Conservation (phyloP, 2,888 invertebrate species). For the Oxycera nigricornis region DNA sequence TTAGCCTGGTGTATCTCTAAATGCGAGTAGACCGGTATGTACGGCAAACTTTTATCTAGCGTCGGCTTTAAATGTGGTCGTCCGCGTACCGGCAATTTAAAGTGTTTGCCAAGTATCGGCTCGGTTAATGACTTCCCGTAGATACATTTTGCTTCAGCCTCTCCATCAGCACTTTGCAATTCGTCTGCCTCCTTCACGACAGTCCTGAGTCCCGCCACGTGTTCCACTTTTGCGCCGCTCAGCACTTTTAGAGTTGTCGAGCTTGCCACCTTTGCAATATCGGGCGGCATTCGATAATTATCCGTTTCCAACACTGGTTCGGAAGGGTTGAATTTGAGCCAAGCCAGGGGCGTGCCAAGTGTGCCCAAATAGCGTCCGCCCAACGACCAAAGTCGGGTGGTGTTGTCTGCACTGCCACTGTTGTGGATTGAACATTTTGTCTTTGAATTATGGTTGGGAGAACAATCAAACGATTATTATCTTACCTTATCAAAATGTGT, state of each 20-base stretch:
- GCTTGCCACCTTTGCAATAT: conserved; percentile 76
- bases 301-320: conserved; percentile 62
- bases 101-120: conserved; percentile 69
- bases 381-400: conserved; percentile 77
- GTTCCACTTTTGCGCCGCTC: conserved; percentile 49
- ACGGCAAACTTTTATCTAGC: conserved; percentile 70
- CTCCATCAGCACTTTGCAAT: conserved; percentile 60
- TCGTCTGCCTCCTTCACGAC: conserved; percentile 55
- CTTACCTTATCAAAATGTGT: conserved; percentile 73
- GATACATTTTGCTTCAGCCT: conserved; percentile 56
- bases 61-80: conserved; percentile 63
- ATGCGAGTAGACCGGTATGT: conserved; percentile 75
- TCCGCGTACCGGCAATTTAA: conserved; percentile 65
- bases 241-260: conserved; percentile 78
- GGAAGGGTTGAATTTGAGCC: conserved; percentile 63
- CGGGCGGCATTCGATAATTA: conserved; percentile 72
- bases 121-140: conserved; percentile 66
- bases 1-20: conserved; percentile 68
- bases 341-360: conserved; percentile 73
- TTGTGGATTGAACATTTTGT: too few species aligned
- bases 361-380: conserved; percentile 76
- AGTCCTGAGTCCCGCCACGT: not conserved
- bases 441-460: too few species aligned
- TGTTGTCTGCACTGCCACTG: conserved; percentile 74
- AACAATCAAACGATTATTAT: conserved; percentile 17